Conservation (phyloP, 2,888 invertebrate genomes). For the Trissolcus brochymenae region DNA sequence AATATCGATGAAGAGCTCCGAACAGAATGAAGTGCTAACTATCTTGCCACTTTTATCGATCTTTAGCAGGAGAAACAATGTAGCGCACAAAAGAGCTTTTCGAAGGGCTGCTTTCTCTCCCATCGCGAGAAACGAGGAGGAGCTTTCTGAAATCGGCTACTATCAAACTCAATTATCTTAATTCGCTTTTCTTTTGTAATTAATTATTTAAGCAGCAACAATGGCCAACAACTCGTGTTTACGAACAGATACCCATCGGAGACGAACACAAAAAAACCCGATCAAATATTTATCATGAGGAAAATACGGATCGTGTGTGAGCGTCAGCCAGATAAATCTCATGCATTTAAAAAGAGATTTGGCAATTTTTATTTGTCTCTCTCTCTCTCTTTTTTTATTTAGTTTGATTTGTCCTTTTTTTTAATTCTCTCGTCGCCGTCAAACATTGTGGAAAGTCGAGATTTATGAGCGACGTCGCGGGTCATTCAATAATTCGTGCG, state of each 20-base stretch:
- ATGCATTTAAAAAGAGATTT: no score
- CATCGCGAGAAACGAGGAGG: not conserved
- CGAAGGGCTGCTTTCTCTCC: conserved; percentile 17
- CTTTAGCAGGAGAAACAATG: conserved; percentile 15
- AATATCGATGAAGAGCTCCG: conserved; percentile 46
- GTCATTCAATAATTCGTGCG: conserved; percentile 22
- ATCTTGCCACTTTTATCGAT: conserved; percentile 48
- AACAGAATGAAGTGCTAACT: conserved; percentile 48
- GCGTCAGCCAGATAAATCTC: no score
- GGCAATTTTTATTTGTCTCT: no score
- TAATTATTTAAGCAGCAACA: conserved; percentile 19
- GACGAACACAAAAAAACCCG: not conserved
- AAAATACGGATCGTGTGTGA: not conserved
- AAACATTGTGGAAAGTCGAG: conserved; percentile 5
- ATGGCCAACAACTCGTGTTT: conserved; percentile 7
- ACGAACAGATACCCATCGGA: not conserved
- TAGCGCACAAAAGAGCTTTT: conserved; percentile 21
- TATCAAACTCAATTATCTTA: conserved; percentile 12
- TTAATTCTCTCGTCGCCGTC: not conserved
- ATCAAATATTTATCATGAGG: not conserved
- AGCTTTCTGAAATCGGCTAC: not conserved
- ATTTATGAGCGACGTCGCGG: conserved; percentile 4
- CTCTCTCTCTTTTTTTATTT: no score
- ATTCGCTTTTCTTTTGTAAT: conserved; percentile 28
- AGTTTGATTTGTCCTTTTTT: not conserved